Evolutionary conservation across 1,140 invertebrate genomes (phyloP), one percentile per base, ranked within the genome.

Genomic region (Danaus plexippus): DNA sequence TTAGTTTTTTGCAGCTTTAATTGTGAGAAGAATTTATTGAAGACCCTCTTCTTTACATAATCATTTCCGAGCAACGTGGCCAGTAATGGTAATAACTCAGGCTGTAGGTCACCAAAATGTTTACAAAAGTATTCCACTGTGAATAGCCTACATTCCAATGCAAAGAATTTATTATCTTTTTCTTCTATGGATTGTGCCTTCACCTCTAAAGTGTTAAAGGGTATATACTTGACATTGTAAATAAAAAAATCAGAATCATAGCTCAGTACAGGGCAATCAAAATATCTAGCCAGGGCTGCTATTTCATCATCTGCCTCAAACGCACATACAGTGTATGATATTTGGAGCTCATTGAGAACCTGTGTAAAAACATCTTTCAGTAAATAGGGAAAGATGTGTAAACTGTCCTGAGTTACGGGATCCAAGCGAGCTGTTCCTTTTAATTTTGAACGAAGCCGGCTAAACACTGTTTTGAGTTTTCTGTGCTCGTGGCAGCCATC

Each of bases 221-320:
- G 94, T 58, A 97, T 94, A 71, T 96, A 96, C 3, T 90, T 72
- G 1, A 95, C 89, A 83, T 95, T 92, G 80, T 93, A 96, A 52
- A 97, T 92, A 75, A 92, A 97, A 87, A 96, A 98, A 88, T 98
- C 96, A 1, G 95, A 97, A 80, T 98, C 96, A 66, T 93, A 93
- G 73, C 94, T 96, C 0, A 98, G 69, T 9, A 97, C 91, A 4
- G 96, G 96, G 69, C 95, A 97, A 41, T 93, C 88, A 6, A 96
- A 87, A 51, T 90, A 86, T 62, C 91, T 90, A 0, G 95, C 94
- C 51, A 97, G 69, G 0, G 91, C 90, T 1, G 94, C 94, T 54
- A 97, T 91, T 71, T 96, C 92, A 63, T 92, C 90, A 80, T 98
- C 96, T 44, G 95, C 96, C 87, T 97, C 96, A 85, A 94, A 96